Percentiles rank a stretch among this genome's conserved stretches.
phyloP scores from a whole-genome alignment of 2,888 invertebrate species.

The Rhagonycha fulva region DNA sequence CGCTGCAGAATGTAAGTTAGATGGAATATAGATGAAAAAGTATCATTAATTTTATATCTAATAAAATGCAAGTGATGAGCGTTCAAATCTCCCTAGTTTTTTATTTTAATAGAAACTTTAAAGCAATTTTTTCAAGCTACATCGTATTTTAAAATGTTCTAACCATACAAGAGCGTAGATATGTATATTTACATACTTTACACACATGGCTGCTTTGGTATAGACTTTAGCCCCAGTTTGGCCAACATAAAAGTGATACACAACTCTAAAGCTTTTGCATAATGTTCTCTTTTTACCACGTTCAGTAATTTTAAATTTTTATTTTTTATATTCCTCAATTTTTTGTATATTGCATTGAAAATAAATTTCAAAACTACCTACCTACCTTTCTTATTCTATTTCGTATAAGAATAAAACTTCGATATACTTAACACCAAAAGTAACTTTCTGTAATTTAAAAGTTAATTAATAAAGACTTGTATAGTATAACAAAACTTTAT shows the following conservation, averaged over 20 bases:
- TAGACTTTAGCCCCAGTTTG: constrained; percentile 47
- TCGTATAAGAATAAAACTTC: neutral
- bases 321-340: constrained; percentile 16
- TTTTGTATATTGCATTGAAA: constrained; percentile 10
- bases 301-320: constrained; percentile 26
- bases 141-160: constrained; percentile 28
- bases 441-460: neutral
- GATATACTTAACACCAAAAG: neutral
- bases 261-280: constrained; percentile 46
- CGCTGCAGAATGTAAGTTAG: neutral
- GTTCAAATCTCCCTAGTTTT: constrained; percentile 2
- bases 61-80: neutral
- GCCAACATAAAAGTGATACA: constrained; percentile 51
- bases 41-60: neutral
- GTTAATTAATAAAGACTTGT: neutral
- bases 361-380: neutral
- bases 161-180: constrained; percentile 41
- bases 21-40: neutral
- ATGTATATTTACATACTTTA: constrained; percentile 50
- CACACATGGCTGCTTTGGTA: constrained; percentile 46
- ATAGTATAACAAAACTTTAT: neutral
- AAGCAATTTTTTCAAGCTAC: constrained; percentile 21
- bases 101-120: constrained; percentile 22
- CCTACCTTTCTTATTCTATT: neutral
- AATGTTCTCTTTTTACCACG: constrained; percentile 34